Percentiles rank a stretch among this genome's conserved stretches.
Evolutionary conservation across 37 sponge, comb jelly and placozoan species (phyloP).

Genomic region (Beroe ovata): DNA sequence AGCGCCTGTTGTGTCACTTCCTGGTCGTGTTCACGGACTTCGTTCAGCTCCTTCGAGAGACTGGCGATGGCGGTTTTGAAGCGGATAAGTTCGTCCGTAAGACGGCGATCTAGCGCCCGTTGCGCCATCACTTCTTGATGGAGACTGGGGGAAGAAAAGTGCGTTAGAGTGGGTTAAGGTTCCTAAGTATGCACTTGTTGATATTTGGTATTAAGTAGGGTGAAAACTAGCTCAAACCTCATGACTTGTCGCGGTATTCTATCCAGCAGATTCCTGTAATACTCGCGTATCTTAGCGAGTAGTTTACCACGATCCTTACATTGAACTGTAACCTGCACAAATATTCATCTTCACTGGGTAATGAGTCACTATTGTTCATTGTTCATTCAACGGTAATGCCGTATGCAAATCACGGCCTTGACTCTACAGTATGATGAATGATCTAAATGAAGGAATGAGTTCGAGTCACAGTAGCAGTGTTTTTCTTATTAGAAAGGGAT

Average conservation of each 20-base stretch:
- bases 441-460: no score
- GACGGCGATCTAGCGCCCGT: slow-evolving; percentile 85
- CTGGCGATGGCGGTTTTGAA: slow-evolving; percentile 77
- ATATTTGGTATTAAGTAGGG: no score
- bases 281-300: slow-evolving; percentile 79
- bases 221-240: no score
- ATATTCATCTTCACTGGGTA: no score
- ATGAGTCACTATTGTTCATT: no score
- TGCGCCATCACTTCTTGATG: slow-evolving; percentile 95
- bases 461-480: no score
- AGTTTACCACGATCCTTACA: slow-evolving; percentile 92
- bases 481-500: no score
- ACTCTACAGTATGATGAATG: no score
- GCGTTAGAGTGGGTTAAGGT: no score
- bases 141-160: slow-evolving; percentile 73
- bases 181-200: no score
- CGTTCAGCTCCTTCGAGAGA: slow-evolving; percentile 77
- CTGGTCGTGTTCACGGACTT: slow-evolving; percentile 77
- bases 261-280: slow-evolving; percentile 80
- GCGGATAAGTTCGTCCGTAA: slow-evolving; percentile 77
- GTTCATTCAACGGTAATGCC: no score
- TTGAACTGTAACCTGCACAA: slow-evolving; percentile 91
- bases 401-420: no score
- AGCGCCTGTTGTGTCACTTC: slow-evolving; percentile 72
- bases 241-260: slow-evolving; percentile 87